Evolutionary conservation across 2,113 vertebrate genomes (phyloP).

Genomic region (Girardinichthys multiradiatus): DNA sequence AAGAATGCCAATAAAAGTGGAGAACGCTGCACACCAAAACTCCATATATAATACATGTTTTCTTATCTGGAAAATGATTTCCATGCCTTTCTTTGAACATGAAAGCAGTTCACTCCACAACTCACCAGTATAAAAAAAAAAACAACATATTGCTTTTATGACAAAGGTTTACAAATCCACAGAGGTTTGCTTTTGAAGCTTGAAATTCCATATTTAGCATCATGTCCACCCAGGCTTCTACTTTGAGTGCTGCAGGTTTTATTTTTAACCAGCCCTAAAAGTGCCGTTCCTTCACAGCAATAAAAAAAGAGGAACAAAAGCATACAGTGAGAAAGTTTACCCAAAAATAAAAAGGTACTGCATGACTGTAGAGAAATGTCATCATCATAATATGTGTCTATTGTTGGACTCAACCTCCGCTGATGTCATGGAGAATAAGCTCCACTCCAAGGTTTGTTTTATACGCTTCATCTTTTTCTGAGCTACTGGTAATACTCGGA

Average conservation of each 20-base stretch:
- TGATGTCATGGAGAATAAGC: background rate
- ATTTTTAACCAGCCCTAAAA: slow-evolving; percentile 35
- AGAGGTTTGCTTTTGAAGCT: slow-evolving; percentile 64
- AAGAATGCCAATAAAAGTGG: no score
- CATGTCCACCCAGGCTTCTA: slow-evolving; percentile 3
- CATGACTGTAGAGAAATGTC: slow-evolving; percentile 21
- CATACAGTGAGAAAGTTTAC: slow-evolving; percentile 20
- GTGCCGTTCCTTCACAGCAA: slow-evolving; percentile 11
- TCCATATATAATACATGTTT: background rate
- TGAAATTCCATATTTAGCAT: slow-evolving; percentile 60
- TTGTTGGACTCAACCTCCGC: background rate
- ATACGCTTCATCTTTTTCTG: background rate
- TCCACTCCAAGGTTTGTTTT: background rate
- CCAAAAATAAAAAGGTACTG: slow-evolving; percentile 18
- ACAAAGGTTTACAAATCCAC: slow-evolving; percentile 45
- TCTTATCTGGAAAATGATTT: slow-evolving; percentile 37
- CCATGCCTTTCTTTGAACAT: slow-evolving; percentile 1
- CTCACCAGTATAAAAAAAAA: slow-evolving; percentile 61
- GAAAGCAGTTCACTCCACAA: slow-evolving; percentile 23
- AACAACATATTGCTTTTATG: slow-evolving; percentile 52
- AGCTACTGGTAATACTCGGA: background rate
- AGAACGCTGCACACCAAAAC: slow-evolving; percentile 11
- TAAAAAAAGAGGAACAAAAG: slow-evolving; percentile 11
- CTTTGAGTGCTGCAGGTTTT: slow-evolving; percentile 29
- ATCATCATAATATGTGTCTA: slow-evolving; percentile 14